Conservation (phyloP, 2,797 vertebrate genomes). For the Sebastes flavidus region DNA sequence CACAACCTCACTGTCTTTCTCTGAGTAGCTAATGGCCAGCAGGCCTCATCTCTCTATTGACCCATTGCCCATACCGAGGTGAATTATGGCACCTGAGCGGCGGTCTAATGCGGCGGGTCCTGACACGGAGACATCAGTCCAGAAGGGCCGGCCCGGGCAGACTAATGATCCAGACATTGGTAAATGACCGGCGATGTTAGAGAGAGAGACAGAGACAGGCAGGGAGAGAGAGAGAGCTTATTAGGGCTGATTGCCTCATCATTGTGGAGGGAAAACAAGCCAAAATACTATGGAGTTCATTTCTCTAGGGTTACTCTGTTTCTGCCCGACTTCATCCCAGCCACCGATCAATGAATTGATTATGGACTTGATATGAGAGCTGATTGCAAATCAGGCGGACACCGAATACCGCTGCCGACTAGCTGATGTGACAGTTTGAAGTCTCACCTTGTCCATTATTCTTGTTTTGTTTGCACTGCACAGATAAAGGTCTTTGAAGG, state of each 20-base stretch:
- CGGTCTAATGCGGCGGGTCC: slow-evolving; percentile 69
- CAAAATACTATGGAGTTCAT: slow-evolving; percentile 69
- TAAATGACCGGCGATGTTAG: slow-evolving; percentile 76
- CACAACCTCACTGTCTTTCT: slow-evolving; percentile 69
- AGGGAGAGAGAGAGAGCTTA: slow-evolving; percentile 42
- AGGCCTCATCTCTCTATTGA: slow-evolving; percentile 78
- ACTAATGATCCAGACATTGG: slow-evolving; percentile 76
- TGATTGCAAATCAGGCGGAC: slow-evolving; percentile 45
- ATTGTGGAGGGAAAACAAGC: slow-evolving; percentile 64
- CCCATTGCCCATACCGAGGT: slow-evolving; percentile 67
- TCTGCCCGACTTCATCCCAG: slow-evolving; percentile 64
- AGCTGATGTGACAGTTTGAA: slow-evolving; percentile 51
- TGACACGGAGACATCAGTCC: slow-evolving; percentile 75
- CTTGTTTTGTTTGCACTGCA: slow-evolving; percentile 18
- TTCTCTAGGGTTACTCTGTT: slow-evolving; percentile 69
- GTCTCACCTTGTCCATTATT: slow-evolving; percentile 32
- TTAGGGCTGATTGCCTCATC: slow-evolving; percentile 74
- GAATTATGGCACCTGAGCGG: slow-evolving; percentile 78
- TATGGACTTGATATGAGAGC: slow-evolving; percentile 71
- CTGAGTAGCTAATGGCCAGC: slow-evolving; percentile 74
- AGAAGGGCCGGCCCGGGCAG: slow-evolving; percentile 55
- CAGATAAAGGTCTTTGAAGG: slow-evolving; percentile 28
- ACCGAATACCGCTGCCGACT: slow-evolving; percentile 44
- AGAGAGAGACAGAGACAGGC: slow-evolving; percentile 31
- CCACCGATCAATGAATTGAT: slow-evolving; percentile 81